Evolutionary conservation across 2,797 vertebrate species (phyloP).

Genomic region (Danio tinwini): DNA sequence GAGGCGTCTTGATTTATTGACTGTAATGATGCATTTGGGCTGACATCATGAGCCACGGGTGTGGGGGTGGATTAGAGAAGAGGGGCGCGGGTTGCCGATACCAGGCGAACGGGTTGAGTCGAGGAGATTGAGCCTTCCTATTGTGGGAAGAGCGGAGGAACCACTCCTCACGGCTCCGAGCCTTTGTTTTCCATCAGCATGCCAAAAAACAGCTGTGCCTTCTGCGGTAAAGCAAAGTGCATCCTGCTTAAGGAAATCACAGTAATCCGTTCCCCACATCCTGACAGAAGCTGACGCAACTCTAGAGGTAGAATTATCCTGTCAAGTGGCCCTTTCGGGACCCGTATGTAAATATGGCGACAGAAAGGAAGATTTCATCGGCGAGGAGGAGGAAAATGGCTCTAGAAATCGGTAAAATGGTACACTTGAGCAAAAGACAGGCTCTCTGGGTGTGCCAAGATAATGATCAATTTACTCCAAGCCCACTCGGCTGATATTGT

Average conservation of each 20-base stretch:
- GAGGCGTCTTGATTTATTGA: conserved; percentile 61
- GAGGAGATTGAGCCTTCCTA: conserved; percentile 31
- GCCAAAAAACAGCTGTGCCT: conserved; percentile 59
- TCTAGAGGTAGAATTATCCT: conserved; percentile 63
- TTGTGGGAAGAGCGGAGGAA: conserved; percentile 21
- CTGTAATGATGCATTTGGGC: conserved; percentile 61
- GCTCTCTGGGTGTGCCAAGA: conserved; percentile 45
- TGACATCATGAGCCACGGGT: conserved; percentile 45
- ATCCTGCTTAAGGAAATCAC: conserved; percentile 66
- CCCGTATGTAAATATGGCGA: conserved; percentile 59
- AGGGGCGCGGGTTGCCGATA: conserved; percentile 43
- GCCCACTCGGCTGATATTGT: conserved; percentile 48
- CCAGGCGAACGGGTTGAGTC: conserved; percentile 26
- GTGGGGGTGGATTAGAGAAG: conserved; percentile 56
- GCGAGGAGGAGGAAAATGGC: conserved; percentile 12
- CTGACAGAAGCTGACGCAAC: conserved; percentile 54
- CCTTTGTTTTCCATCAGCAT: conserved; percentile 52
- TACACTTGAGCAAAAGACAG: conserved; percentile 42
- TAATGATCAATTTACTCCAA: conserved; percentile 53
- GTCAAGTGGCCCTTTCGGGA: conserved; percentile 63
- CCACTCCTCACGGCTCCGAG: conserved; percentile 30
- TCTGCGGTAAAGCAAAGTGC: conserved; percentile 57
- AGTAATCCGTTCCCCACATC: conserved; percentile 61
- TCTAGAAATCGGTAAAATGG: conserved; percentile 49
- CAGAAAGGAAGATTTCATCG: conserved; percentile 31